A percentile compares a stretch with the other conserved stretches of the same genome.
Conservation (phyloP, 1,140 invertebrate species). For the Drosophila insularis region DNA sequence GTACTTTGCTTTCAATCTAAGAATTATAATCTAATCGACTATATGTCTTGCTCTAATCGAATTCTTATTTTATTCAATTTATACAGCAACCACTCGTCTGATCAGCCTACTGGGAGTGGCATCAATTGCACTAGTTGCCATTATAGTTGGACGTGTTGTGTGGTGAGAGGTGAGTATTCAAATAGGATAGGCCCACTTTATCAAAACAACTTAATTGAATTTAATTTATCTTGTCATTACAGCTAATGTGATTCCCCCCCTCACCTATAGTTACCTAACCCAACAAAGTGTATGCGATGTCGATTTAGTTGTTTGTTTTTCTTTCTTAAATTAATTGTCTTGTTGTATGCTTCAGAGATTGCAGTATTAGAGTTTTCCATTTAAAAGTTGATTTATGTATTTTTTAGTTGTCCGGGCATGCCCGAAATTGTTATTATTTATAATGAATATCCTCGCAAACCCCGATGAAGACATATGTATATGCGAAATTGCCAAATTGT, state of each 20-base stretch:
- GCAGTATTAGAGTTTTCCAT: slow-evolving; percentile 67
- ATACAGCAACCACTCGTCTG: slow-evolving; percentile 25
- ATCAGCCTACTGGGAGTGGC: slow-evolving; percentile 54
- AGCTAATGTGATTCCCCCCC: slow-evolving; percentile 68
- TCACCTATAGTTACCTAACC: not conserved
- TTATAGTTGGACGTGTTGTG: slow-evolving; percentile 51
- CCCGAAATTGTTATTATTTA: slow-evolving; percentile 58
- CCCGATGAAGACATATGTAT: slow-evolving; percentile 57
- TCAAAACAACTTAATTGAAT: slow-evolving; percentile 20
- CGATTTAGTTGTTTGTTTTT: slow-evolving; percentile 30
- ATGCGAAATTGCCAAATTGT: slow-evolving; percentile 56
- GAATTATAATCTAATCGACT: not conserved
- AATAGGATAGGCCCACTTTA: not conserved
- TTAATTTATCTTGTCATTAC: slow-evolving; percentile 34
- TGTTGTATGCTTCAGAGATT: slow-evolving; percentile 55
- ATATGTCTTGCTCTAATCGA: not conserved
- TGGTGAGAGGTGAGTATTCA: slow-evolving; percentile 69
- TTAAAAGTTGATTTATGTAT: slow-evolving; percentile 58
- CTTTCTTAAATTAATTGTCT: slow-evolving; percentile 21
- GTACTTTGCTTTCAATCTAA: not conserved
- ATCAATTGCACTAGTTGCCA: slow-evolving; percentile 49
- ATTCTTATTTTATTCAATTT: not conserved
- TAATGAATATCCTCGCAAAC: slow-evolving; percentile 61
- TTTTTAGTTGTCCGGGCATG: slow-evolving; percentile 61
- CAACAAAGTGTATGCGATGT: slow-evolving; percentile 22